Evolutionary conservation across 2,888 invertebrate species (phyloP).

Genomic region (Steromphala cineraria): DNA sequence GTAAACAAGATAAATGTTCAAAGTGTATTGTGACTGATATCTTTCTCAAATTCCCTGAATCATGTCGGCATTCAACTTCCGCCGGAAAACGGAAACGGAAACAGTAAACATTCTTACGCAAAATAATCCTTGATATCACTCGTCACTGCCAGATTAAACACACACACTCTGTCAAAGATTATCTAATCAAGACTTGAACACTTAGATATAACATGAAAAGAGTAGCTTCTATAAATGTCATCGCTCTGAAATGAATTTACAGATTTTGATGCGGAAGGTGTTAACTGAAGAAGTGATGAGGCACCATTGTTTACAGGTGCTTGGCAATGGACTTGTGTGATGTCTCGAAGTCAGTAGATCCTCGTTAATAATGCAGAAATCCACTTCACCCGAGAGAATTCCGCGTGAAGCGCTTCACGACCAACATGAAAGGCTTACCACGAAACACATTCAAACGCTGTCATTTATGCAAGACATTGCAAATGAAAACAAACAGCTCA

Average conservation of each 20-base stretch:
- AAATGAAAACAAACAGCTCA: slow-evolving; percentile 68
- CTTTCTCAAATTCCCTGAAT: slow-evolving; percentile 15
- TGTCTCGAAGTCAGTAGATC: not conserved
- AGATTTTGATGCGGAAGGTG: not conserved
- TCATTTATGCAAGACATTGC: slow-evolving; percentile 71
- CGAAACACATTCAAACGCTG: slow-evolving; percentile 69
- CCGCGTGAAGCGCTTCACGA: slow-evolving; percentile 56
- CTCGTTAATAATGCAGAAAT: slow-evolving; percentile 64
- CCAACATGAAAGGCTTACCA: slow-evolving; percentile 62
- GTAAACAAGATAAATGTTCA: not conserved
- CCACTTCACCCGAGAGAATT: slow-evolving; percentile 45
- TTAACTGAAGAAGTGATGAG: not conserved
- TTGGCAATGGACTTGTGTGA: slow-evolving; percentile 38
- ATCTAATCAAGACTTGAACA: too few species aligned
- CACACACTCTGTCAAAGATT: not conserved
- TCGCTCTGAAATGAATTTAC: not conserved
- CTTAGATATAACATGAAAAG: not conserved
- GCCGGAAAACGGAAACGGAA: slow-evolving; percentile 11
- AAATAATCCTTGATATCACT: not conserved
- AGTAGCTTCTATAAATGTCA: not conserved
- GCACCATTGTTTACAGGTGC: slow-evolving; percentile 47
- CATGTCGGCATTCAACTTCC: slow-evolving; percentile 14
- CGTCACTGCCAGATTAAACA: too few species aligned
- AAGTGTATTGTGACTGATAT: not conserved
- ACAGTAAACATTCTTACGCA: not conserved